A percentile compares a stretch with the other conserved stretches of the same genome.
These are phyloP conservation scores for Vanessa tameamea DNA, from an alignment of 1,140 invertebrate species.

Conservation along the genomic window DNA sequence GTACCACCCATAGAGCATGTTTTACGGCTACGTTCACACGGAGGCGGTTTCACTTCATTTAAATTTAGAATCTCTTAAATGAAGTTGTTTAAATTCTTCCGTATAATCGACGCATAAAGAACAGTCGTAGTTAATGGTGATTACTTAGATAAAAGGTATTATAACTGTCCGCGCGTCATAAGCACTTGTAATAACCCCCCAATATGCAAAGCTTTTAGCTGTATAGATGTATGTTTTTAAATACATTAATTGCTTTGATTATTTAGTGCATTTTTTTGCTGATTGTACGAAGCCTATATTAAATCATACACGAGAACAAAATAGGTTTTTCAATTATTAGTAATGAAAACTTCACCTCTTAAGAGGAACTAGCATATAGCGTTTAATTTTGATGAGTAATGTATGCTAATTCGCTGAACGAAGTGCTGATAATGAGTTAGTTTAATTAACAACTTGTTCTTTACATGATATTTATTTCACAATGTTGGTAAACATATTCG, in stretches of 20 bases:
- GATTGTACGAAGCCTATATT: not conserved
- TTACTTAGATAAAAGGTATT: conserved; percentile 39
- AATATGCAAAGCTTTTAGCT: conserved; percentile 31
- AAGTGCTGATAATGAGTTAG: conserved; percentile 13
- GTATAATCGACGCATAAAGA: not conserved
- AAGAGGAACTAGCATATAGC: conserved; percentile 6
- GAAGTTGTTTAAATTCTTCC: not conserved
- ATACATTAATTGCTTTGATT: not conserved
- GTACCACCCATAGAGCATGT: conserved; percentile 57
- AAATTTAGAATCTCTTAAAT: conserved; percentile 1
- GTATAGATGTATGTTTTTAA: not conserved
- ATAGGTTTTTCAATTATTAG: conserved; percentile 6
- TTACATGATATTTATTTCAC: conserved; percentile 9
- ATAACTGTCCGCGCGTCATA: conserved; percentile 52
- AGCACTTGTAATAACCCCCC: conserved; percentile 72
- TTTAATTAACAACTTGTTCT: conserved; percentile 9
- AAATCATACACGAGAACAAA: conserved; percentile 3
- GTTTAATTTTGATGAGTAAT: conserved; percentile 19
- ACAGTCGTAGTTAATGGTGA: conserved; percentile 37
- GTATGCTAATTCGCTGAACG: conserved; percentile 13
- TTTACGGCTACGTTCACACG: conserved; percentile 23
- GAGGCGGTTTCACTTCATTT: conserved; percentile 33
- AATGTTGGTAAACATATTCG: not conserved
- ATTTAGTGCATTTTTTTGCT: not conserved
- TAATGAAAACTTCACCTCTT: conserved; percentile 8